Conservation (phyloP, 2,113 vertebrate genomes). For the Dolichotis patagonum region DNA sequence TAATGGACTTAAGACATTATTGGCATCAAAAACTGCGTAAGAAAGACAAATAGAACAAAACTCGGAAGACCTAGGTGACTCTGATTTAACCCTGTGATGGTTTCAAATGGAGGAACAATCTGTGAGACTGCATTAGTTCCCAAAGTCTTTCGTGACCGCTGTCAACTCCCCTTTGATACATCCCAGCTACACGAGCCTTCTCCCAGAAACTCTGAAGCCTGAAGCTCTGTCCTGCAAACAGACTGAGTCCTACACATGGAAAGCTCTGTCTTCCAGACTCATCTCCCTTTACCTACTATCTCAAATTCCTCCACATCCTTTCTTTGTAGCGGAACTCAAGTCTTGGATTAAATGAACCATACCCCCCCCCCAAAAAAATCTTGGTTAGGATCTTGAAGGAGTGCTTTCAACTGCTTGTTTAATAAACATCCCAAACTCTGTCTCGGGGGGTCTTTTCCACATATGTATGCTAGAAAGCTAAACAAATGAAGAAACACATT, state of each 20-base stretch:
- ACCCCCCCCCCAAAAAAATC: neutral
- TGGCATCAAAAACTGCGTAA: neutral
- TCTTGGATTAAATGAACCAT: neutral
- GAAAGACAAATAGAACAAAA: neutral
- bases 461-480: constrained; percentile 14
- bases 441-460: neutral
- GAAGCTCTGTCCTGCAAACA: neutral
- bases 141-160: neutral
- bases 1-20: neutral
- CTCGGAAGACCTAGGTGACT: neutral
- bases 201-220: neutral
- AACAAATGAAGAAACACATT: neutral
- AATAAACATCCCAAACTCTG: neutral
- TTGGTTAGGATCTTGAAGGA: neutral
- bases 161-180: neutral
- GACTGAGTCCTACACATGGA: neutral
- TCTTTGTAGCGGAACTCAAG: neutral
- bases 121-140: neutral
- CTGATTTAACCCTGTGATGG: neutral
- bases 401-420: neutral
- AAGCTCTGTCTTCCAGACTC: neutral
- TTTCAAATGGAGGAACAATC: neutral
- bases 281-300: neutral
- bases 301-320: neutral
- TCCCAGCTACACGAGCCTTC: neutral